phyloP scores from a whole-genome alignment of 2,113 vertebrate species.

The Peucedramus taeniatus region DNA sequence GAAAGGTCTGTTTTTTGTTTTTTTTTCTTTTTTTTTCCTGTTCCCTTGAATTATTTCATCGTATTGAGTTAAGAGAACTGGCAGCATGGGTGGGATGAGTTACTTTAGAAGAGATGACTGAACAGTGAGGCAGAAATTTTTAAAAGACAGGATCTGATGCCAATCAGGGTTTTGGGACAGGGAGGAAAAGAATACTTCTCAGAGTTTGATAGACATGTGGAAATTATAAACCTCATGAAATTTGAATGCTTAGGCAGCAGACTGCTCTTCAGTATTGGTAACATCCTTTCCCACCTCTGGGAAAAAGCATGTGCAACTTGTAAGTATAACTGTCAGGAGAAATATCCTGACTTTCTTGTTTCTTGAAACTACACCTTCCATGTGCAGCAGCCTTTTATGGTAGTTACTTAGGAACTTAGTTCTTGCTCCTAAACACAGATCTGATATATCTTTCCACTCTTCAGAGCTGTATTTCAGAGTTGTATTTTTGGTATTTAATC shows the following conservation, averaged over 20 bases:
- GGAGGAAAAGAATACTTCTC: background rate
- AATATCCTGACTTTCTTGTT: background rate
- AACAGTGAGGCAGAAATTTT: background rate
- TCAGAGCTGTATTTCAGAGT: accelerated
- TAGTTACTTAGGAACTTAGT: background rate
- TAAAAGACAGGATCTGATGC: background rate
- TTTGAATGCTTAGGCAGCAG: background rate
- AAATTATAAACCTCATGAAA: background rate
- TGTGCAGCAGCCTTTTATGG: background rate
- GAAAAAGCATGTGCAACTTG: background rate
- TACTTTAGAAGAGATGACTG: background rate
- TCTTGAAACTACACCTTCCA: background rate
- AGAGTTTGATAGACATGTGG: background rate
- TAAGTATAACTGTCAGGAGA: background rate
- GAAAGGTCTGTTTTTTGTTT: no score
- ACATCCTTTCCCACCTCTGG: background rate
- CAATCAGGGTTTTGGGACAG: background rate
- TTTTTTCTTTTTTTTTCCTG: background rate
- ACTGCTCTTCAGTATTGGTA: background rate
- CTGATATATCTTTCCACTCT: background rate
- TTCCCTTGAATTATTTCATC: background rate
- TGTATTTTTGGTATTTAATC: background rate
- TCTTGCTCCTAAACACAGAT: background rate
- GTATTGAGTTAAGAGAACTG: background rate
- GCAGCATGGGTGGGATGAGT: background rate